Base-by-base conservation (phyloP, 1,140 invertebrate species). In the Lepidotrigona ventralis region DNA sequence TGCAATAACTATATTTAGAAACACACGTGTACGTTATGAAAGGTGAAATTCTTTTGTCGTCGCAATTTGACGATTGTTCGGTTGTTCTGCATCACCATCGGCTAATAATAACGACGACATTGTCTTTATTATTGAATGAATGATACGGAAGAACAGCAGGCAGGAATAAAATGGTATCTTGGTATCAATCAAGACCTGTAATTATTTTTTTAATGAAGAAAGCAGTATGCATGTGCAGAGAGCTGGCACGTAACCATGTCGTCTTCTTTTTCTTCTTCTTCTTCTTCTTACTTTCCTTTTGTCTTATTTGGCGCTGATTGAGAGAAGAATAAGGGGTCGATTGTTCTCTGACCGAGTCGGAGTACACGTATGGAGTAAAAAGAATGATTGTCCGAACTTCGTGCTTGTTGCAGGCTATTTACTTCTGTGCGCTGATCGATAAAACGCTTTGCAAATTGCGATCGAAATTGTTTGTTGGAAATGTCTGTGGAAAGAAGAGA, bases 331-430 rank as follows among this genome's bases (percentile, higher is more conserved):
- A 69, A 83, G 74, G 77, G 81, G 29, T 53, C 81, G 77, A 79
- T 80, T 83, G 81, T 86, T 78, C 74, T 60, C 70, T 60, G 60
- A 46, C 33, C 76, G 63, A 69, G 39, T 33, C 60, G 68, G 39
- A 46, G n/a, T 74, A 76, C 71, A 63, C 15, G 19, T 12, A 53
- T 54, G 68, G 79, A 39, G 75, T 86, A 86, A 87, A 79, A 80
- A 77, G 81, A 84, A 72, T 51, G 77, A 86, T 86, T 87, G 86
- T 86, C 86, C 54, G 85, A 85, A 81, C 81, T 84, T 85, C 70
- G 46, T 21, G 73, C 53, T 17, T n/a, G 56, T 82, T 70, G 4
- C 33, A n/a, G 23, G 23, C 23, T 23, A 23, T 3, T 23, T 60
- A 60, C 23, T 33, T 33, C 33, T 8, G 39, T 9, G 8, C 14